Evolutionary conservation across 2,113 vertebrate genomes (phyloP).

Genomic region (Amphiprion ocellaris): DNA sequence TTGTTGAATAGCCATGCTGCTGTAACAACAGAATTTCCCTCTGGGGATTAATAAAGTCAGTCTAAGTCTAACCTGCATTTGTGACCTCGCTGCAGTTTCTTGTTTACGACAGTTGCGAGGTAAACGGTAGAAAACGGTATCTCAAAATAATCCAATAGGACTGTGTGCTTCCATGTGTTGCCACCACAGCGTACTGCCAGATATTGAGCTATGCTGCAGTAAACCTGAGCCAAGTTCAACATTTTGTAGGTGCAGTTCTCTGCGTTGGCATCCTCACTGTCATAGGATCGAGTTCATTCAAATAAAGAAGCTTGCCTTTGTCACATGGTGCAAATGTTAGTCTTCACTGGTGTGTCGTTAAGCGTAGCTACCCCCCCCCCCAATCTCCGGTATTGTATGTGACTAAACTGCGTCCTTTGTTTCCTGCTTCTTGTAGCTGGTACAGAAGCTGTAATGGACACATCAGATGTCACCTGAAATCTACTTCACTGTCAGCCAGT

Average conservation of each 20-base stretch:
- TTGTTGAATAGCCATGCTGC: no score
- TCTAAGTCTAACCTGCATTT: not conserved
- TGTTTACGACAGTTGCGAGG: not conserved
- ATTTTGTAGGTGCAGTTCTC: not conserved
- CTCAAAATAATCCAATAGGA: not conserved
- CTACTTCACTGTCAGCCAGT: not conserved
- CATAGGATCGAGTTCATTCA: not conserved
- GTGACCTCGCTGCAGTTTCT: not conserved
- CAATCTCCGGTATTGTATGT: not conserved
- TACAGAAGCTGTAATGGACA: not conserved
- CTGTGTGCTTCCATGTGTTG: not conserved
- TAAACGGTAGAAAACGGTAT: not conserved
- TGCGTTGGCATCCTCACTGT: not conserved
- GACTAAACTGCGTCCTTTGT: not conserved
- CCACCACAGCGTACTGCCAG: not conserved
- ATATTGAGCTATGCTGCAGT: not conserved
- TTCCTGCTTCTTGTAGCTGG: slow-evolving; percentile 5
- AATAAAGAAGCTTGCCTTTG: not conserved
- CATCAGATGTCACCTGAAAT: slow-evolving; percentile 29
- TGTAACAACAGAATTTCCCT: no score
- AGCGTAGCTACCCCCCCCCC: not conserved
- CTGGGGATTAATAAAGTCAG: no score
- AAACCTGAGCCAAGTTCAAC: not conserved
- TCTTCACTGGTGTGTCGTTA: not conserved
- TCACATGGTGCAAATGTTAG: not conserved